A percentile compares a stretch with the other conserved stretches of the same genome.
phyloP scores from a whole-genome alignment of 2,113 vertebrate genomes.

The Morone saxatilis region DNA sequence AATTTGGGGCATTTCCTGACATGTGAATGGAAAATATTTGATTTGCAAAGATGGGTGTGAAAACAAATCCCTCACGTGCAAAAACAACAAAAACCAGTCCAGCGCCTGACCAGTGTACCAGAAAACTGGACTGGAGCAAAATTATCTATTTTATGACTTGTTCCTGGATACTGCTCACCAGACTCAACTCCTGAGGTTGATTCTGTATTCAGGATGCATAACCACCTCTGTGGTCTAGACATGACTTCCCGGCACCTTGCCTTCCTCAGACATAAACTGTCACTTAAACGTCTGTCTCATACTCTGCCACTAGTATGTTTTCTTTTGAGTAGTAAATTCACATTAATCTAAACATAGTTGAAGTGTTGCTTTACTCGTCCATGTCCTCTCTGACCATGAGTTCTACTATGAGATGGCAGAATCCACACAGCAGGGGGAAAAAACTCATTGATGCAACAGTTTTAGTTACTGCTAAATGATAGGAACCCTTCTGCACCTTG shows the following conservation, averaged over 20 bases:
- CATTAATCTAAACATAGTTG: slow-evolving; percentile 67
- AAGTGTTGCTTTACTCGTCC: slow-evolving; percentile 32
- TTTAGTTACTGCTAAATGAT: slow-evolving; percentile 51
- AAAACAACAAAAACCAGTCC: slow-evolving; percentile 30
- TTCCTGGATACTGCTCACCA: slow-evolving; percentile 40
- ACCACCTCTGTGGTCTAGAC: slow-evolving; percentile 72
- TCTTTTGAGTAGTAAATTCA: slow-evolving; percentile 59
- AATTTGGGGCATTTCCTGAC: slow-evolving; percentile 39
- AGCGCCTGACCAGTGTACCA: slow-evolving; percentile 34
- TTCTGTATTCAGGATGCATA: slow-evolving; percentile 51
- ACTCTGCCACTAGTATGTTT: slow-evolving; percentile 61
- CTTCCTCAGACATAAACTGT: slow-evolving; percentile 55
- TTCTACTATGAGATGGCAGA: slow-evolving; percentile 3
- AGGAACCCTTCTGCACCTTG: slow-evolving; percentile 27
- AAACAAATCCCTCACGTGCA: slow-evolving; percentile 46
- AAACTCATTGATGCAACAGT: slow-evolving; percentile 32
- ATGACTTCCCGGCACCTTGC: slow-evolving; percentile 68
- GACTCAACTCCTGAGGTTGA: slow-evolving; percentile 50
- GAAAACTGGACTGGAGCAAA: slow-evolving; percentile 54
- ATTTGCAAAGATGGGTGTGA: slow-evolving; percentile 37
- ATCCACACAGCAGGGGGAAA: slow-evolving; percentile 6
- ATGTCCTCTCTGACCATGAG: not conserved
- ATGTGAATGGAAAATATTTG: slow-evolving; percentile 54
- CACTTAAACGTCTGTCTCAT: slow-evolving; percentile 47
- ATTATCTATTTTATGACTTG: slow-evolving; percentile 62